These are phyloP conservation scores for Sclerurus mexicanus DNA, from an alignment of 2,113 vertebrate species.

Conservation along the genomic window DNA sequence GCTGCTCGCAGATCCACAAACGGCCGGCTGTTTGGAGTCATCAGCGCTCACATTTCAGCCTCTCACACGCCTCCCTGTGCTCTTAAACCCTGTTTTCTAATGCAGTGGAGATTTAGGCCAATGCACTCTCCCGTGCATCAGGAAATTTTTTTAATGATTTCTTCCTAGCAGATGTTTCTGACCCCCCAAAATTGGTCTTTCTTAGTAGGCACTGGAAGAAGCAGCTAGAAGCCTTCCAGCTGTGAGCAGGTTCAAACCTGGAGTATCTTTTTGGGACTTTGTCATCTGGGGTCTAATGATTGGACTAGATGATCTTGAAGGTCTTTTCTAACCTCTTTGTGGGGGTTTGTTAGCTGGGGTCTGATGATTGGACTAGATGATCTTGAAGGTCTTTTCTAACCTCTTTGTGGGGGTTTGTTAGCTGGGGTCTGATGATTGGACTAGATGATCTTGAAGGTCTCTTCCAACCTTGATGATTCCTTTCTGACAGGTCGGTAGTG, in stretches of 20 bases:
- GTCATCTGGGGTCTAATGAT: not conserved
- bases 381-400: too few species aligned
- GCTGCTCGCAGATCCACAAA: not conserved
- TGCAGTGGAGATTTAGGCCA: not conserved
- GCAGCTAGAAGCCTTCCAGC: not conserved
- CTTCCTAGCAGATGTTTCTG: not conserved
- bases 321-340: not conserved
- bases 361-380: too few species aligned
- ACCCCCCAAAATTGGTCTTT: not conserved
- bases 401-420: too few species aligned
- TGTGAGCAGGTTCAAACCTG: not conserved
- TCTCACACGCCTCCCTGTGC: not conserved
- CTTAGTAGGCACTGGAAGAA: not conserved
- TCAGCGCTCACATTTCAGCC: rapidly evolving
- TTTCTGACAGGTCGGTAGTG: not conserved
- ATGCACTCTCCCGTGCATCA: not conserved
- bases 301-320: not conserved
- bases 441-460: too few species aligned
- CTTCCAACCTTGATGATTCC: not conserved
- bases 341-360: too few species aligned
- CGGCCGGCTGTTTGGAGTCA: rapidly evolving
- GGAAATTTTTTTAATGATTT: not conserved
- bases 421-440: too few species aligned
- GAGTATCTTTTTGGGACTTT: not conserved
- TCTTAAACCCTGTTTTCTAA: not conserved